Conservation (phyloP, 2,888 invertebrate genomes). For the Meiosimyza platycephala region DNA sequence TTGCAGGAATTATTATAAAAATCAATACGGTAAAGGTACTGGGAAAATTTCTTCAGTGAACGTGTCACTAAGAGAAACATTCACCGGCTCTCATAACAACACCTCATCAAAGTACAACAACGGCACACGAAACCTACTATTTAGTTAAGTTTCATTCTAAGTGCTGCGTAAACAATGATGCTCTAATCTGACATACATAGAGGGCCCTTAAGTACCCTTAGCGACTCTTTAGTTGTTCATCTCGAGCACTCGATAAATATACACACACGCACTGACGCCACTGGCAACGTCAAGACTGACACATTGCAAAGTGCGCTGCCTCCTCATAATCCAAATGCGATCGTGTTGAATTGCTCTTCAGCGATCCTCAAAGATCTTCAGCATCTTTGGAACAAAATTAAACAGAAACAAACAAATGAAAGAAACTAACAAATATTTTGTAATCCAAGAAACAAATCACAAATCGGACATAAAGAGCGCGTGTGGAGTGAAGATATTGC, state of each 20-base stretch:
- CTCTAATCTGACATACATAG: constrained; percentile 26
- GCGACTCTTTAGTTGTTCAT: constrained; percentile 7
- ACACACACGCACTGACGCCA: constrained; percentile 47
- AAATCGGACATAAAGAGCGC: constrained; percentile 3
- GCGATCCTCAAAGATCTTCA: constrained; percentile 8
- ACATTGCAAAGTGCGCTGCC: constrained; percentile 38
- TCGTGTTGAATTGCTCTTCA: constrained; percentile 22
- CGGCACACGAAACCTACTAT: background rate
- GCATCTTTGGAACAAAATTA: constrained; percentile 1
- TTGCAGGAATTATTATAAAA: no score
- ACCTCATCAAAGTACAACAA: no score
- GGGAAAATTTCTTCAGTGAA: no score
- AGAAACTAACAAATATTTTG: background rate
- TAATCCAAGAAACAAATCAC: constrained; percentile 12
- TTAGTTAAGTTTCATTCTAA: background rate
- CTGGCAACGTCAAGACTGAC: constrained; percentile 47
- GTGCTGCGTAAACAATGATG: constrained; percentile 13
- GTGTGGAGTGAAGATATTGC: background rate
- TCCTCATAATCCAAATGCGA: constrained; percentile 19
- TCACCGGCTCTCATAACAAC: no score
- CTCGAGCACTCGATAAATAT: constrained; percentile 37
- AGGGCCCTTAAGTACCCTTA: constrained; percentile 2
- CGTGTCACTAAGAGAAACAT: no score
- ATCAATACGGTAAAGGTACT: no score
- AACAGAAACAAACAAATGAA: background rate